Percentiles rank a stretch among this genome's conserved stretches.
phyloP scores from a whole-genome alignment of 2,888 invertebrate genomes.

The Opisthograptis luteolata region DNA sequence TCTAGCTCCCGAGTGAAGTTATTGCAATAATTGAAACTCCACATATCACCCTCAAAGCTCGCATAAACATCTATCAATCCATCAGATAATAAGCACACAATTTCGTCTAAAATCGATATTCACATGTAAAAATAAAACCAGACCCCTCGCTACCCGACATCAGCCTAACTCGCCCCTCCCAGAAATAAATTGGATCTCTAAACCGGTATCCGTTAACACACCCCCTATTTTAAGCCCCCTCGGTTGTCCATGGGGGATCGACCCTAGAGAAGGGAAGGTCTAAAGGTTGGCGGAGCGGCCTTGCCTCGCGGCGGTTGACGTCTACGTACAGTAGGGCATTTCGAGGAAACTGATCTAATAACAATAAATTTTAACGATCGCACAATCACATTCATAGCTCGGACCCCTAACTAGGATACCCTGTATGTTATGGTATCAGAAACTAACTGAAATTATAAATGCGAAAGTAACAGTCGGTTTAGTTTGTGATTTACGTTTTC shows the following conservation, averaged over 20 bases:
- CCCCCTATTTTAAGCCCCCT: slow-evolving; percentile 52
- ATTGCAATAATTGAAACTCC: too few relatives aligned
- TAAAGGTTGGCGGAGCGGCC: slow-evolving; percentile 56
- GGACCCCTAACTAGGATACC: too few relatives aligned
- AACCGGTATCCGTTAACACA: slow-evolving; percentile 52
- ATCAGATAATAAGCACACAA: slow-evolving; percentile 7
- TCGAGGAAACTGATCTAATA: too few relatives aligned
- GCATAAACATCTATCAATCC: slow-evolving; percentile 1
- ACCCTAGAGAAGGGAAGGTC: slow-evolving; percentile 66
- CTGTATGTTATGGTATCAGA: too few relatives aligned
- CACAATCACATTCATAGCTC: too few relatives aligned
- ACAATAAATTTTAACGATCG: too few relatives aligned
- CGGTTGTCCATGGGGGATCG: slow-evolving; percentile 67
- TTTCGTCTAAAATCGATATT: slow-evolving; percentile 17
- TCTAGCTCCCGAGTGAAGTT: too few relatives aligned
- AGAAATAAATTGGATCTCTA: slow-evolving; percentile 70
- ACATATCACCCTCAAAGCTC: background rate
- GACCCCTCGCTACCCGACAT: slow-evolving; percentile 3
- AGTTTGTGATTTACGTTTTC: too few relatives aligned
- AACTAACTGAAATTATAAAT: too few relatives aligned
- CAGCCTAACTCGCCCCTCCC: slow-evolving; percentile 49
- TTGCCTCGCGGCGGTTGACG: slow-evolving; percentile 14
- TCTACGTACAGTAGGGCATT: too few relatives aligned
- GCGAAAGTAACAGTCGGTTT: too few relatives aligned
- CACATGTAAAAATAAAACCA: slow-evolving; percentile 23